Evolutionary conservation across 2,888 invertebrate species (phyloP).

Genomic region (Gandaritis pyraliata): DNA sequence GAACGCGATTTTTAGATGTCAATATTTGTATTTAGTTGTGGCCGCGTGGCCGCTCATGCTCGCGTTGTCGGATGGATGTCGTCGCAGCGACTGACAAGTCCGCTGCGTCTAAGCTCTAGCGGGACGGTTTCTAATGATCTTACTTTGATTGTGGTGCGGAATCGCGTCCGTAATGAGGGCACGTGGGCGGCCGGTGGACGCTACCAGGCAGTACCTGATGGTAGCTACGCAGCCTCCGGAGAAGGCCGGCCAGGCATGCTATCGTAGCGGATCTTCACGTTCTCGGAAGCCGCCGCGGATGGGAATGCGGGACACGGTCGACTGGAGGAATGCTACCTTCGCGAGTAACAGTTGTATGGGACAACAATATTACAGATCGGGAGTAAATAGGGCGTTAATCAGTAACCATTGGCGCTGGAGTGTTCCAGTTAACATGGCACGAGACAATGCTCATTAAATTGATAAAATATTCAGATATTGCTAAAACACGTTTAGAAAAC

Average conservation of each 20-base stretch:
- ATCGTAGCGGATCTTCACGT: conserved; percentile 66
- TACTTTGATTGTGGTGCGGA: conserved; percentile 71
- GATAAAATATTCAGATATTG: neutral
- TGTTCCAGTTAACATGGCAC: conserved; percentile 11
- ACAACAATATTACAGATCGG: conserved; percentile 41
- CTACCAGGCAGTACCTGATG: conserved; percentile 39
- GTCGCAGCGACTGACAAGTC: conserved; percentile 72
- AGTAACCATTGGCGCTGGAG: conserved; percentile 23
- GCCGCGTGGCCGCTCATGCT: conserved; percentile 55
- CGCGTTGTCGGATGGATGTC: conserved; percentile 73
- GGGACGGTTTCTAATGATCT: conserved; percentile 74
- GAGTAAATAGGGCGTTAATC: conserved; percentile 31
- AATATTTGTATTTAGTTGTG: conserved; percentile 47
- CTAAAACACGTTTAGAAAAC: neutral
- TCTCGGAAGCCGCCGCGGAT: conserved; percentile 72
- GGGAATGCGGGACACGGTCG: conserved; percentile 71
- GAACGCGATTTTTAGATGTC: conserved; percentile 46
- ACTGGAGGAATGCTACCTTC: conserved; percentile 59
- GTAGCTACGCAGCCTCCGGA: conserved; percentile 53
- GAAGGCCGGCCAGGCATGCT: conserved; percentile 50
- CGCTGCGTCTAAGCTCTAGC: conserved; percentile 61
- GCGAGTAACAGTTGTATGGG: conserved; percentile 36
- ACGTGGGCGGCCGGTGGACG: conserved; percentile 65
- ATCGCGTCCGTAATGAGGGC: conserved; percentile 70
- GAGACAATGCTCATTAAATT: neutral